phyloP scores from a whole-genome alignment of 2,797 vertebrate genomes.

The Gallirallus australis region DNA sequence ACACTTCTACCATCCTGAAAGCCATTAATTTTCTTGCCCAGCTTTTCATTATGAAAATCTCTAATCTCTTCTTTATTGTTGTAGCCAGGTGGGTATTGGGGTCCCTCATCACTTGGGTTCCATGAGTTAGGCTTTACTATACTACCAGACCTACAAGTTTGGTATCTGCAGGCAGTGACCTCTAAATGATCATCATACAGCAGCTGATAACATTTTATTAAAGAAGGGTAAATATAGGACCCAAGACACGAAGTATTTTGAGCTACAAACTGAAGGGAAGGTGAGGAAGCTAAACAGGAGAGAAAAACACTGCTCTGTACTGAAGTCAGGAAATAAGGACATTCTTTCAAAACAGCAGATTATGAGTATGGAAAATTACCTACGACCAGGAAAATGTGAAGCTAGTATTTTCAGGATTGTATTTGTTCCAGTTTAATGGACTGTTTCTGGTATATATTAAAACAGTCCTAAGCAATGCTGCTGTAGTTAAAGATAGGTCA shows the following conservation, averaged over 20 bases:
- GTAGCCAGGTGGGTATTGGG: not conserved
- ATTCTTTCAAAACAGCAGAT: conserved; percentile 47
- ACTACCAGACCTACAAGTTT: not conserved
- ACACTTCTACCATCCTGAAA: not conserved
- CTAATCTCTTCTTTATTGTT: not conserved
- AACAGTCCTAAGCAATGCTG: not conserved
- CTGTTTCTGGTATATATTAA: conserved; percentile 57
- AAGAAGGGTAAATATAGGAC: not conserved
- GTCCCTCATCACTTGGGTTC: conserved; percentile 28
- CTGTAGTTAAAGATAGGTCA: not conserved
- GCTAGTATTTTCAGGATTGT: conserved; percentile 31
- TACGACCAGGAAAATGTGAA: conserved; percentile 51
- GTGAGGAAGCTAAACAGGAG: not conserved
- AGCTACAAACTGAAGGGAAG: conserved; percentile 3
- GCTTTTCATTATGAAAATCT: conserved; percentile 30
- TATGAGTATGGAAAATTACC: conserved; percentile 58
- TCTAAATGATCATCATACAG: conserved; percentile 6
- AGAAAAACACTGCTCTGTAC: not conserved
- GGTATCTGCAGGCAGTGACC: not conserved
- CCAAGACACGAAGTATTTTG: not conserved
- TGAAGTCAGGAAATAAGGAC: conserved; percentile 63
- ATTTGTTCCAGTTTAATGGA: conserved; percentile 67
- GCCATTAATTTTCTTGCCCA: not conserved
- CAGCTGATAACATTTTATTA: not conserved
- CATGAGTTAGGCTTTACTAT: not conserved